Evolutionary conservation across 2,113 vertebrate genomes (phyloP).

Genomic region (Toxotes chatareus): DNA sequence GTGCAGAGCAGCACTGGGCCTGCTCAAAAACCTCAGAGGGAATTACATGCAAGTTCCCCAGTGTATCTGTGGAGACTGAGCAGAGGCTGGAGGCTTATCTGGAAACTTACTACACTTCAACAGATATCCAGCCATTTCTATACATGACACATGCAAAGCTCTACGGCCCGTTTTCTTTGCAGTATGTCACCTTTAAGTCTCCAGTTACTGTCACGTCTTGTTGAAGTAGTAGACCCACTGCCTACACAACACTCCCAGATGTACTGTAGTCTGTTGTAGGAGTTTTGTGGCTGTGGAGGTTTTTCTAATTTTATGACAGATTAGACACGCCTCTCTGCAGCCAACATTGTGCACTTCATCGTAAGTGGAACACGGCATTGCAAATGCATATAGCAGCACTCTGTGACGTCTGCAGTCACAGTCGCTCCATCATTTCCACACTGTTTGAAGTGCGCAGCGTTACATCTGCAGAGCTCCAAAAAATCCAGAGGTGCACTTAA

Average conservation of each 20-base stretch:
- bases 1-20: conserved; percentile 47
- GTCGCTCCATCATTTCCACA: conserved; percentile 51
- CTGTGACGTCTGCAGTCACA: conserved; percentile 60
- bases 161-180: conserved; percentile 19
- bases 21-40: conserved; percentile 63
- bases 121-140: conserved; percentile 41
- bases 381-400: conserved; percentile 48
- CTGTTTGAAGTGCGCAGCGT: conserved; percentile 39
- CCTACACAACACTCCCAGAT: conserved; percentile 44
- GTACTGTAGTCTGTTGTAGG: conserved; percentile 8
- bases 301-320: conserved; percentile 64
- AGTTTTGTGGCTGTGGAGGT: conserved; percentile 31
- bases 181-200: conserved; percentile 35
- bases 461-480: conserved; percentile 56
- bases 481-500: conserved; percentile 46
- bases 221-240: conserved; percentile 2
- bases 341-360: conserved; percentile 55
- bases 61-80: conserved; percentile 52
- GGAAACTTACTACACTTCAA: conserved; percentile 51
- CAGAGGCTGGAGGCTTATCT: conserved; percentile 54
- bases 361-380: conserved; percentile 52
- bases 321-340: conserved; percentile 67
- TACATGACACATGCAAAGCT: conserved; percentile 41
- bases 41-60: conserved; percentile 51
- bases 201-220: conserved; percentile 16